A percentile compares a stretch with the other conserved stretches of the same genome.
Evolutionary conservation across 2,113 vertebrate species (phyloP).

Genomic region (Rynchops niger): DNA sequence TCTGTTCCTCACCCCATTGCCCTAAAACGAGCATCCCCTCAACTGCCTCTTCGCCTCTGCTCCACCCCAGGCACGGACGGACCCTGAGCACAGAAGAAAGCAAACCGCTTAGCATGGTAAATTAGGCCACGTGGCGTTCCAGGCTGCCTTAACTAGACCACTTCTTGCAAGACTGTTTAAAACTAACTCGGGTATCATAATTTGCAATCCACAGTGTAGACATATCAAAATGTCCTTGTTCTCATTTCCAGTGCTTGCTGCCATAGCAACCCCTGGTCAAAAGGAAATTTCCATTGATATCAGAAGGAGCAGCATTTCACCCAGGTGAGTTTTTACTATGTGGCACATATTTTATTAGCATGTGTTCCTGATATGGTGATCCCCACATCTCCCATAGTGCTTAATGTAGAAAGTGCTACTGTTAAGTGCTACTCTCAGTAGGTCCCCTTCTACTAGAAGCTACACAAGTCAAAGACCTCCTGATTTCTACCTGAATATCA

Average conservation of each 20-base stretch:
- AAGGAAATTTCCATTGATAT: slow-evolving; percentile 73
- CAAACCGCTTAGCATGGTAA: background rate
- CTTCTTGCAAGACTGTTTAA: slow-evolving; percentile 64
- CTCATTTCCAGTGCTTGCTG: slow-evolving; percentile 69
- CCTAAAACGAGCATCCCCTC: background rate
- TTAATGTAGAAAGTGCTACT: slow-evolving; percentile 3
- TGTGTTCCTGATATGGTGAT: slow-evolving; percentile 39
- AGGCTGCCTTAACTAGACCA: slow-evolving; percentile 51
- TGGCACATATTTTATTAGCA: slow-evolving; percentile 62
- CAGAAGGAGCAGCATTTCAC: slow-evolving; percentile 71
- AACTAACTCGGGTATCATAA: slow-evolving; percentile 67
- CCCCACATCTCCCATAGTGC: background rate
- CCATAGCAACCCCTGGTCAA: slow-evolving; percentile 71
- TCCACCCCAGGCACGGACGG: background rate
- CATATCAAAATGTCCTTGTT: slow-evolving; percentile 73
- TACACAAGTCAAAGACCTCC: background rate
- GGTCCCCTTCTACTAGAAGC: background rate
- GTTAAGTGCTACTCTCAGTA: slow-evolving; percentile 5
- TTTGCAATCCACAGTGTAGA: slow-evolving; percentile 70
- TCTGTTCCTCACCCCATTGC: background rate
- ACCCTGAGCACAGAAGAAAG: background rate
- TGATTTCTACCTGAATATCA: background rate
- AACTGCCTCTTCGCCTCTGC: background rate
- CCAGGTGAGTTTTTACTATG: slow-evolving; percentile 65
- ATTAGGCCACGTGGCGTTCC: slow-evolving; percentile 31